phyloP scores from a whole-genome alignment of 2,888 invertebrate genomes.

The Alviniconcha strummeri region DNA sequence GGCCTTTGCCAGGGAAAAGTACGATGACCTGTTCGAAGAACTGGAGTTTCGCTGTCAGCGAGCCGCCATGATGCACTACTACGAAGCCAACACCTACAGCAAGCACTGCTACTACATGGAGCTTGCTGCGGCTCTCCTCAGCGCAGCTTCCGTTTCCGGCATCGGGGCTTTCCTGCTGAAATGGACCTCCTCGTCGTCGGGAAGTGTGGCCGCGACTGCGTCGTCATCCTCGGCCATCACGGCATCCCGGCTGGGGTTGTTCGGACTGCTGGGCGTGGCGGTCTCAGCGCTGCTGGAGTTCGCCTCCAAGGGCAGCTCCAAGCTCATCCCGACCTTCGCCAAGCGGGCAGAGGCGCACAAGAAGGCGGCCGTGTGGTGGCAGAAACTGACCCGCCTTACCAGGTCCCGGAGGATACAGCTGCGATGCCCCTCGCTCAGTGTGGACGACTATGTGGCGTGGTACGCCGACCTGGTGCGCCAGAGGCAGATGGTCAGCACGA shows the following conservation, averaged over 20 bases:
- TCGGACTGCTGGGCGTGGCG: constrained; percentile 6
- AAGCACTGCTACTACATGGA: constrained; percentile 32
- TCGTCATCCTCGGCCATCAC: not conserved
- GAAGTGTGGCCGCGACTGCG: not conserved
- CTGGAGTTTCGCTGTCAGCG: constrained; percentile 29
- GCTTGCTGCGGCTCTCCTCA: constrained; percentile 10
- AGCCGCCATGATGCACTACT: constrained; percentile 33
- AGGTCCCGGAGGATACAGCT: constrained; percentile 32
- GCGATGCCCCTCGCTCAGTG: constrained; percentile 18
- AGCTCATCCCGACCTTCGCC: constrained; percentile 23
- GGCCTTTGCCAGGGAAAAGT: constrained; percentile 21
- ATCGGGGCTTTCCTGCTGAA: constrained; percentile 17
- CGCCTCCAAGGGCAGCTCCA: constrained; percentile 29
- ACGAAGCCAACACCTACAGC: constrained; percentile 31
- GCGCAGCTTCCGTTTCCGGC: constrained; percentile 24
- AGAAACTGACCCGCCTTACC: constrained; percentile 25
- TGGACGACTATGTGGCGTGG: constrained; percentile 22
- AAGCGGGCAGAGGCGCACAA: constrained; percentile 25
- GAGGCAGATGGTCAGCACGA: constrained; percentile 24
- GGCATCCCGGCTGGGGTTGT: constrained; percentile 9
- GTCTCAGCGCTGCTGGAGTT: constrained; percentile 31
- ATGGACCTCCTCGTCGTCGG: not conserved
- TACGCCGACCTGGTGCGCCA: constrained; percentile 23
- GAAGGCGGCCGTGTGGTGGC: constrained; percentile 30
- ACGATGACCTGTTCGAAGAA: constrained; percentile 32